phyloP scores from a whole-genome alignment of 2,888 invertebrate genomes.

The Fabriciana adippe region DNA sequence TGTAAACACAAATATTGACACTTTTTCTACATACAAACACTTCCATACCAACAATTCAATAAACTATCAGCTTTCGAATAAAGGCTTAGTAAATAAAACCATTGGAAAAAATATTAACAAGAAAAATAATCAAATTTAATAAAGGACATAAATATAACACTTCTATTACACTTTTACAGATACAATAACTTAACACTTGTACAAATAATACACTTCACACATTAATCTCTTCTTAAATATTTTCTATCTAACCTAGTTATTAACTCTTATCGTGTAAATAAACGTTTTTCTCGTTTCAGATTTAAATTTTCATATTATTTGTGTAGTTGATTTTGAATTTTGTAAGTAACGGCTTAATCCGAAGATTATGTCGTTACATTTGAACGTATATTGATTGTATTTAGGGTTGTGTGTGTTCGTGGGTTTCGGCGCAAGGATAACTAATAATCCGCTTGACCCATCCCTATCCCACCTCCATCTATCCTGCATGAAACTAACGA shows the following conservation, averaged over 20 bases:
- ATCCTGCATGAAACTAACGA: conserved; percentile 77
- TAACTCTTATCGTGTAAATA: conserved; percentile 80
- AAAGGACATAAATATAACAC: background rate
- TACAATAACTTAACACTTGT: conserved; percentile 12
- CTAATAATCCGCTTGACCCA: conserved; percentile 77
- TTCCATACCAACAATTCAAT: no score
- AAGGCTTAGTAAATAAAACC: no score
- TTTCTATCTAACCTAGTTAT: conserved; percentile 79
- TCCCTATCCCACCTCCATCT: conserved; percentile 63
- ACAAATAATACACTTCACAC: conserved; percentile 44
- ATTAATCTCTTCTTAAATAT: conserved; percentile 79
- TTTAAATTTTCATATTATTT: conserved; percentile 74
- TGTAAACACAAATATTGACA: no score
- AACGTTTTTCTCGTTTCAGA: conserved; percentile 79
- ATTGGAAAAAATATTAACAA: background rate
- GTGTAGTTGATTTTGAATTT: conserved; percentile 73
- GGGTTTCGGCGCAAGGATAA: conserved; percentile 77
- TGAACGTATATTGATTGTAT: conserved; percentile 70
- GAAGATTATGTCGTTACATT: conserved; percentile 59
- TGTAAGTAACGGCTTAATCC: conserved; percentile 71
- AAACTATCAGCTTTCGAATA: no score
- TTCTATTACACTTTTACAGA: background rate
- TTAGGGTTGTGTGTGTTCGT: conserved; percentile 81
- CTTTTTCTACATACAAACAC: no score
- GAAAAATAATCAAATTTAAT: background rate